A percentile compares a stretch with the other conserved stretches of the same genome.
These are phyloP conservation scores for Emydura subglobosa DNA, from an alignment of 2,113 vertebrate species.

Conservation along the genomic window DNA sequence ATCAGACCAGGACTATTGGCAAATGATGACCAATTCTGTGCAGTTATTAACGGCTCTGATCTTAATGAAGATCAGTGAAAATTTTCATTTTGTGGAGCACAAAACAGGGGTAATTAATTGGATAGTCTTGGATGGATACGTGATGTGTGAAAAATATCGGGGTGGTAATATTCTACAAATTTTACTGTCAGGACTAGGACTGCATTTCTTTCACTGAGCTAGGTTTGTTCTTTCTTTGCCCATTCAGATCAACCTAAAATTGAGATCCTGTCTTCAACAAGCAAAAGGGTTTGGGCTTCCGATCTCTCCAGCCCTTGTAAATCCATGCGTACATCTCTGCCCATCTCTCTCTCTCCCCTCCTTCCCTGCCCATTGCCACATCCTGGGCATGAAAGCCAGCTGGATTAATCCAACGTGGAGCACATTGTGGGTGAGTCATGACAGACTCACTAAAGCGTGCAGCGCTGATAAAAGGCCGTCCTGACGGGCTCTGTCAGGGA, in stretches of 20 bases:
- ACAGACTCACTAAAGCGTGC: slow-evolving; percentile 87
- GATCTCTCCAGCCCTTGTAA: fast-evolving
- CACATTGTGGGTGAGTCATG: slow-evolving; percentile 82
- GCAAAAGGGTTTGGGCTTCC: background rate
- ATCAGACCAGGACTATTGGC: background rate
- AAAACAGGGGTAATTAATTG: background rate
- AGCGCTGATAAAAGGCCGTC: slow-evolving; percentile 80
- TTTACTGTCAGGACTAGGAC: background rate
- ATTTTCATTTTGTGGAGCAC: background rate
- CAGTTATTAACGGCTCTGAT: background rate
- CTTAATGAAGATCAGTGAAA: slow-evolving; percentile 10
- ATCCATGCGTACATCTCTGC: background rate
- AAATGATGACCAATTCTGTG: background rate
- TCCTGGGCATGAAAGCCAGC: slow-evolving; percentile 77
- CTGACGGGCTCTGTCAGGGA: slow-evolving; percentile 64
- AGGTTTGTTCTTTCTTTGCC: background rate
- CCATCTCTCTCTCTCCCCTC: background rate
- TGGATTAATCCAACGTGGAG: slow-evolving; percentile 85
- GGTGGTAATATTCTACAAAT: background rate
- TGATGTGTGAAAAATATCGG: background rate
- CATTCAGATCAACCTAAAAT: background rate
- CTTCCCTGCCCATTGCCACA: slow-evolving; percentile 47
- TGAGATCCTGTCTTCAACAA: background rate
- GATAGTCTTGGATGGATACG: background rate
- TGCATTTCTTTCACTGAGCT: background rate